Conservation (phyloP, 2,797 vertebrate genomes). For the Clangula hyemalis region DNA sequence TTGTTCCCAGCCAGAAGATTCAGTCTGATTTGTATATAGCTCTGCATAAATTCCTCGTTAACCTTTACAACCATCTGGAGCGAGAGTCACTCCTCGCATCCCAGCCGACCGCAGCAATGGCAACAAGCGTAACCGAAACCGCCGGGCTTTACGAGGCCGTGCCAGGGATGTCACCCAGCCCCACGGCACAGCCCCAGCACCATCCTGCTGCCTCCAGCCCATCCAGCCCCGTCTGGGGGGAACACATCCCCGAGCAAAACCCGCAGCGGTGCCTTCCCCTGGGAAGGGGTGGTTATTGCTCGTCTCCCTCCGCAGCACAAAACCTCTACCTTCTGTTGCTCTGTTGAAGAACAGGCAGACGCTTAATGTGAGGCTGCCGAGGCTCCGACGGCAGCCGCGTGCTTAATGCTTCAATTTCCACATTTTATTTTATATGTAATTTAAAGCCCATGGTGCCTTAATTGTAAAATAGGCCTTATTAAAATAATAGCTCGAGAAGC, state of each 20-base stretch:
- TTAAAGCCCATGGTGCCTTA: conserved; percentile 85
- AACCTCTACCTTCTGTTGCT: conserved; percentile 58
- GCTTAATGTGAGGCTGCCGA: conserved; percentile 78
- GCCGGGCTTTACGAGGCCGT: conserved; percentile 11
- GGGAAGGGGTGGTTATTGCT: not conserved
- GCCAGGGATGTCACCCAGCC: not conserved
- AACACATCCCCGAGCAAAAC: accelerated
- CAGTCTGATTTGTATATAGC: conserved; percentile 64
- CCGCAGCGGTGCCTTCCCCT: not conserved
- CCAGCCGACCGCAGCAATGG: conserved; percentile 13
- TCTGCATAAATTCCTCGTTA: conserved; percentile 71
- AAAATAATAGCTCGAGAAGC: conserved; percentile 84
- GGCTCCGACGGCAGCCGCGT: conserved; percentile 75
- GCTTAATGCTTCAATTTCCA: conserved; percentile 84
- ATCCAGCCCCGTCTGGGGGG: not conserved
- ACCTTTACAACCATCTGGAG: conserved; percentile 72
- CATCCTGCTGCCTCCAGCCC: not conserved
- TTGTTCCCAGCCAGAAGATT: conserved; percentile 64
- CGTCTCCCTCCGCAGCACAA: not conserved
- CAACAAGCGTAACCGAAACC: conserved; percentile 1
- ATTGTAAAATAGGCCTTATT: conserved; percentile 87
- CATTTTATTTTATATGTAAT: conserved; percentile 85
- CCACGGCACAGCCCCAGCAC: not conserved
- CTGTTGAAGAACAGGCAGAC: conserved; percentile 58
- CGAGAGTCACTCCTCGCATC: conserved; percentile 52